Evolutionary conservation across 92 coral and sea anemone genomes (phyloP).

Genomic region (Actinostola sp.): DNA sequence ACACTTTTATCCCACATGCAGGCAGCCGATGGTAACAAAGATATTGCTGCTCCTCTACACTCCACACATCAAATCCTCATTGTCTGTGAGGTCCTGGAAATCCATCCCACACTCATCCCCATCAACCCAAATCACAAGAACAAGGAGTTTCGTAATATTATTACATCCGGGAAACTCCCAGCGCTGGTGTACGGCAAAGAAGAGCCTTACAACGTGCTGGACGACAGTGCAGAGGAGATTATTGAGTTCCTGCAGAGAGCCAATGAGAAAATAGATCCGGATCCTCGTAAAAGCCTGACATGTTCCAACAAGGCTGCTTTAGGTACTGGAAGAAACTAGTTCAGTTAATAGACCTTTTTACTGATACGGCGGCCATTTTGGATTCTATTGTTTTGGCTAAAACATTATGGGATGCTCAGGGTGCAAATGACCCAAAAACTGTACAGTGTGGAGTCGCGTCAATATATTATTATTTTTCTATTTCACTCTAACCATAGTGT

Average conservation of each 20-base stretch:
- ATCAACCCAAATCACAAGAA: conserved; percentile 23
- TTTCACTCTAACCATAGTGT: too few species aligned
- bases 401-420: too few species aligned
- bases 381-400: too few species aligned
- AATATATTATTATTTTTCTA: too few species aligned
- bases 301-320: conserved; percentile 15
- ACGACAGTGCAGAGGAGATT: conserved; percentile 28
- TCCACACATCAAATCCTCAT: conserved; percentile 26
- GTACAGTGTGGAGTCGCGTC: too few species aligned
- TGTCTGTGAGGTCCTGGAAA: conserved; percentile 12
- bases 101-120: conserved; percentile 6
- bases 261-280: background rate
- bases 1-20: background rate
- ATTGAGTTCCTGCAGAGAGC: conserved; percentile 20
- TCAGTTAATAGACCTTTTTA: too few species aligned
- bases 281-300: conserved; percentile 7
- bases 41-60: conserved; percentile 12
- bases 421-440: too few species aligned
- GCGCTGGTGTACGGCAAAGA: conserved; percentile 23
- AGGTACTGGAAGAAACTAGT: too few species aligned
- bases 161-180: conserved; percentile 24
- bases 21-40: conserved; percentile 18
- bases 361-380: too few species aligned
- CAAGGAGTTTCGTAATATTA: conserved; percentile 11
- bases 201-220: conserved; percentile 10